Conservation (phyloP, 1,140 invertebrate genomes). For the Plectrocnemia conspersa region DNA sequence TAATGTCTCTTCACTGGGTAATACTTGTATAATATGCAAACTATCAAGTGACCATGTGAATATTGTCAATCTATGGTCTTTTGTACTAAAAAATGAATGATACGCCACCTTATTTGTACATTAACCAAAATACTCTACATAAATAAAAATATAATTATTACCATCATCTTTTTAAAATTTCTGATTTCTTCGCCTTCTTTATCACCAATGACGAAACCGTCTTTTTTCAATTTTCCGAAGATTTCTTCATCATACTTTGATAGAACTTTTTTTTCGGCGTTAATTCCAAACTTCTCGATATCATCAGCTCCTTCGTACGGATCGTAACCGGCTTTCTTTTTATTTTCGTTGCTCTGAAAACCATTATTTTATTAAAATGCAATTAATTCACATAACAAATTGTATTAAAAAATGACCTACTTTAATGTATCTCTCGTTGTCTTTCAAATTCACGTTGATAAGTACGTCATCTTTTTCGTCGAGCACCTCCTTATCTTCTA, state of each 20-base stretch:
- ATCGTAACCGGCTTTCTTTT: constrained; percentile 83
- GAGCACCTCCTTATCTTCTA: constrained; percentile 89
- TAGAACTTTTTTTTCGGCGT: constrained; percentile 68
- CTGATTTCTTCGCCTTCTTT: constrained; percentile 43
- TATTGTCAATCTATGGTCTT: too few species aligned
- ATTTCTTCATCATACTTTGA: constrained; percentile 97
- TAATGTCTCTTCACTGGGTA: not conserved
- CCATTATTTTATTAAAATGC: not conserved
- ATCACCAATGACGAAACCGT: constrained; percentile 76
- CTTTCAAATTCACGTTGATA: constrained; percentile 93
- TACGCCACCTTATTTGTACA: not conserved
- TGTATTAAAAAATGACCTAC: constrained; percentile 40
- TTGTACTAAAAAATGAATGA: too few species aligned
- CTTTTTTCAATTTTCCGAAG: constrained; percentile 67
- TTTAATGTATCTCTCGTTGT: constrained; percentile 87
- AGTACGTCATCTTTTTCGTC: constrained; percentile 86
- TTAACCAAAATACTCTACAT: not conserved
- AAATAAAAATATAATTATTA: constrained; percentile 21
- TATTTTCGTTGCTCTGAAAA: constrained; percentile 73
- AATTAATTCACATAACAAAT: not conserved
- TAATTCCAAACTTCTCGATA: constrained; percentile 59
- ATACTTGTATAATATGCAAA: constrained; percentile 8
- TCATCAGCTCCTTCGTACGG: constrained; percentile 74
- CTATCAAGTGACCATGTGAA: too few species aligned
- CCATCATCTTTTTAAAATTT: constrained; percentile 42